Base-by-base conservation (phyloP, 2,113 vertebrate genomes). In the Saccopteryx bilineata region DNA sequence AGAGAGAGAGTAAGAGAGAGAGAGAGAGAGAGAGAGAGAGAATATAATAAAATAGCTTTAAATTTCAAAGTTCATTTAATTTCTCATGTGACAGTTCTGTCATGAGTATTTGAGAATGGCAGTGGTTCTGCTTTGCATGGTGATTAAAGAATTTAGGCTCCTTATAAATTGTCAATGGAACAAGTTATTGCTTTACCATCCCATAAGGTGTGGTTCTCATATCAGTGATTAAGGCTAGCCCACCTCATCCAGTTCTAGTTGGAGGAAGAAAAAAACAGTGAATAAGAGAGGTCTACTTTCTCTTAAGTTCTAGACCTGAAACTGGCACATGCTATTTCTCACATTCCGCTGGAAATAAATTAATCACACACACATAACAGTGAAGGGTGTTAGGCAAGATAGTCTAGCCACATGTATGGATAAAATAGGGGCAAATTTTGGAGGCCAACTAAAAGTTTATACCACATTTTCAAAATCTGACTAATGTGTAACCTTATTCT, bases 61-160 rank as follows among this genome's bases (percentile, higher is more conserved):
- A 71, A 52, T 65, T 86, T n/a, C 66, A 15, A 96, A 90, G n/a
- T 90, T 79, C 10, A 39, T n/a, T 91, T 90, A 69, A 87, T 92
- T 21, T 83, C 31, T 93, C 48, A 39, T 31, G 5, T 74, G 78
- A 75, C 17, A 28, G 10, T 12, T 54, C 39, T 76, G 6, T 76
- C 11, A 28, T 72, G 21, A 88, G 6, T 75, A 21, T 95, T 83
- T 92, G 60, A 94, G 24, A 96, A 76, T 60, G 46, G 5, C 26
- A 76, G 15, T 91, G 14, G 18, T 54, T 68, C 50, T 81, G 19
- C 13, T 97, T 82, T 58, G 2, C 21, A 39, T 66, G 65, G 31
- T 18, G 19, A 63, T 72, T 90, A 60, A 91, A 28, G 48, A 90
- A 21, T n/a, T 88, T 52, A 79, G 31, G 6, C 19, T 91, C 6